Evolutionary conservation across 2,888 invertebrate genomes (phyloP), one percentile per base, ranked within the genome.

Genomic region (Lasioglossum vierecki): DNA sequence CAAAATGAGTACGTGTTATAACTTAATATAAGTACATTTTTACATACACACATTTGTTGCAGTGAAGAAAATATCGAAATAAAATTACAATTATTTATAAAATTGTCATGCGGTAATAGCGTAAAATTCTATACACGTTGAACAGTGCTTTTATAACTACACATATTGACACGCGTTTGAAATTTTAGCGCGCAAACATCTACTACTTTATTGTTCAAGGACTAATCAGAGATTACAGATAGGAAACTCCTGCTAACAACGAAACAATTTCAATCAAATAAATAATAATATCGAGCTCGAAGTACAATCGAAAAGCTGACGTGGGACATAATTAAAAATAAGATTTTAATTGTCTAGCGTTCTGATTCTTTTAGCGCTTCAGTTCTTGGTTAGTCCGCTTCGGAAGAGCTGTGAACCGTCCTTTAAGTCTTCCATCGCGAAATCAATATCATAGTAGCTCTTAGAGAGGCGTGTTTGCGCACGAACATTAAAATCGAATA

Each of bases 401-500:
- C 39, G 9, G 0, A n/a, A 35, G n/a, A 68, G n/a, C 57, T 87
- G 86, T 87, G 87, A 76, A 86, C 80, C n/a, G 22, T 53, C 5
- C 86, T 83, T 87, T 83, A 86, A 53, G 41, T 41, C 30, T 80
- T 70, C 46, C 87, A 60, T 72, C 80, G 49, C 78, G 89, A 92
- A 91, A 92, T 92, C 92, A 92, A 92, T 92, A 92, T 90, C 84
- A 87, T 84, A 88, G 84, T 83, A 87, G 86, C 88, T 90, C 85
- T 83, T 88, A 84, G 87, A 88, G 85, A 90, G 85, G 88, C 82
- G 89, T 90, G 90, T 89, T 86, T 88, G 89, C 92, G 93, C 94
- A 93, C 93, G 93, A 93, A 92, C 92, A 92, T 93, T 90, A 93
- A 92, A 93, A 92, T 92, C 92, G 92, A 91, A 92, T 92, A 93